Percentiles rank a stretch among this genome's conserved stretches.
Evolutionary conservation across 2,113 vertebrate species (phyloP).

Genomic region (Psittacara wagleri): DNA sequence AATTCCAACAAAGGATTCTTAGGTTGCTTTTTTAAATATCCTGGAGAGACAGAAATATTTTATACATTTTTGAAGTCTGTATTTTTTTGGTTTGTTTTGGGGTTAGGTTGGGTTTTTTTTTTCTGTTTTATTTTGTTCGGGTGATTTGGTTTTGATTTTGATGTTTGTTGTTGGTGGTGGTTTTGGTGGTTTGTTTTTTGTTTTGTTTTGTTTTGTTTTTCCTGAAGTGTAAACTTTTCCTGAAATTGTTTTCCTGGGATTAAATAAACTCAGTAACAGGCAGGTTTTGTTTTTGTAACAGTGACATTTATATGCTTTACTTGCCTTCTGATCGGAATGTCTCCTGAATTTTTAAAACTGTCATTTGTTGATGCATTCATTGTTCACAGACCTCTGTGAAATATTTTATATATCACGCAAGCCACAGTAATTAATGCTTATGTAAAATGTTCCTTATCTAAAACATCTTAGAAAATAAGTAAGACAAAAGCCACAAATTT

Average conservation of each 20-base stretch:
- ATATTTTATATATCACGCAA: neutral
- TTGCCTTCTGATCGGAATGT: neutral
- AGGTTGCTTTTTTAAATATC: neutral
- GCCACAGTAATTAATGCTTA: neutral
- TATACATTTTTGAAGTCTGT: neutral
- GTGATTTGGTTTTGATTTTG: neutral
- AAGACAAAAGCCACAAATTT: neutral
- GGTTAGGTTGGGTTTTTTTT: rapidly evolving
- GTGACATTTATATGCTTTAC: neutral
- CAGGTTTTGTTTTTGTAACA: neutral
- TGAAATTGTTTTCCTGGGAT: neutral
- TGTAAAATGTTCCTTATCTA: neutral
- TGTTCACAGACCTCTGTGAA: neutral
- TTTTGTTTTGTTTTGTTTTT: too few species aligned
- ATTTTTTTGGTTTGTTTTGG: neutral
- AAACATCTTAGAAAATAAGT: neutral
- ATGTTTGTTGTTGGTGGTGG: rapidly evolving
- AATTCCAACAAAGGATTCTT: neutral
- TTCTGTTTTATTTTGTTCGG: neutral
- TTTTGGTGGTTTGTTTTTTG: neutral
- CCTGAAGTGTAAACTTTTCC: neutral
- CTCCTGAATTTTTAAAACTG: neutral
- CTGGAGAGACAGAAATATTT: neutral
- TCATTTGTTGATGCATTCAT: neutral
- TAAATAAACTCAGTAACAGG: neutral